Evolutionary conservation across 2,888 invertebrate species (phyloP), one percentile per base, ranked within the genome.

Genomic region (Ormyrus rosae): DNA sequence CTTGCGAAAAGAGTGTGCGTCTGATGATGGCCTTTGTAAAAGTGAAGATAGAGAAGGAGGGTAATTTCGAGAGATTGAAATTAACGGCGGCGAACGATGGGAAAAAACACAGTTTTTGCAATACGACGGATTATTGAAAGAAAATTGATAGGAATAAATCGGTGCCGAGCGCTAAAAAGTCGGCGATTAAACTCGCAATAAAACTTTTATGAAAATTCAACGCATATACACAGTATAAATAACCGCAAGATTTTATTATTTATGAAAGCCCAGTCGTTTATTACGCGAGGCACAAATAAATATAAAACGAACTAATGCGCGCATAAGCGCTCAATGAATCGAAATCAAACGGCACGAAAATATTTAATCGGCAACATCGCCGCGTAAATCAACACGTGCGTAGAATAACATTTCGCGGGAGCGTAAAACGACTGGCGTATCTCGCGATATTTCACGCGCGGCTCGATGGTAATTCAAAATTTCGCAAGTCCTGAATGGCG

Each of bases 361-460:
- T 76, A 68, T 76, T 58, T 7, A 61, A 61, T 76, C 6, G 19
- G 19, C 13, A 45, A 19, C 7, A 34, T 48, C n/a, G 46, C 11
- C 6, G n/a, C n/a, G 64, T 64, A 77, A 77, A 64, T 77, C 70
- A 51, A 46, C 63, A 70, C 63, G 63, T 50, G 69, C 34, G 55
- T 11, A 45, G 50, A 19, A 9, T 50, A 34, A 19, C 19, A 19
- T 19, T 19, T 19, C 19, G 19, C 19, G 1, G 1, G 19, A 19
- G 19, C 19, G 19, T 19, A 19, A 19, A 19, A 19, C 19, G 19
- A 19, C 19, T 19, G 19, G 19, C 19, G 2, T 19, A 19, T 19
- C 2, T 19, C 19, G 19, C 19, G 19, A 19, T 19, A 19, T 1
- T 19, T 19, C 19, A 19, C 19, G 19, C 19, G 19, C 19, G 2